These are phyloP conservation scores for Cremastinae sp. DNA, from an alignment of 2,888 invertebrate genomes.

Conservation along the genomic window DNA sequence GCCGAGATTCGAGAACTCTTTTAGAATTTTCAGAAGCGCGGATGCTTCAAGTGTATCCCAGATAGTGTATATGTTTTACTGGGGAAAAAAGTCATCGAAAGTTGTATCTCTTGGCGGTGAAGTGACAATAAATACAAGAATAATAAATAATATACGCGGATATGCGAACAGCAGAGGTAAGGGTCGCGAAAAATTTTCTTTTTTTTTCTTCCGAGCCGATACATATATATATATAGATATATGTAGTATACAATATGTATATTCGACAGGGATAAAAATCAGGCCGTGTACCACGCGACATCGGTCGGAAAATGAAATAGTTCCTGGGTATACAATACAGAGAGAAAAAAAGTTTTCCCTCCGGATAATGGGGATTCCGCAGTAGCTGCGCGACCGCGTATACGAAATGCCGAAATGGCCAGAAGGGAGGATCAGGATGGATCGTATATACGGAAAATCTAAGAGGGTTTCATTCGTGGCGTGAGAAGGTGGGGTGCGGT, in stretches of 20 bases:
- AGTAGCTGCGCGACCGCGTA: slow-evolving; percentile 15
- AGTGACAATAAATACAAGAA: too few species aligned
- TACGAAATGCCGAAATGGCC: slow-evolving; percentile 12
- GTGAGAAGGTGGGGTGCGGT: slow-evolving; percentile 3
- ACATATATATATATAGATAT: too few species aligned
- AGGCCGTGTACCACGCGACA: neutral
- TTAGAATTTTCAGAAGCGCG: neutral
- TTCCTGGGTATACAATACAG: neutral
- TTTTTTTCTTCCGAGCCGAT: too few species aligned
- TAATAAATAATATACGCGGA: too few species aligned
- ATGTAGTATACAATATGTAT: too few species aligned
- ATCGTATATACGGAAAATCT: slow-evolving; percentile 39
- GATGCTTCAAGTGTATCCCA: slow-evolving; percentile 1
- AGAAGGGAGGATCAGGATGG: slow-evolving; percentile 20
- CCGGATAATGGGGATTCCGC: slow-evolving; percentile 16
- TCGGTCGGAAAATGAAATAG: slow-evolving; percentile 17
- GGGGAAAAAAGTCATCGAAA: too few species aligned
- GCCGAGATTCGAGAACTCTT: slow-evolving; percentile 7
- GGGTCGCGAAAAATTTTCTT: too few species aligned
- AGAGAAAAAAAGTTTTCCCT: slow-evolving; percentile 22
- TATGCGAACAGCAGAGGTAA: too few species aligned
- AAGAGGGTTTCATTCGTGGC: slow-evolving; percentile 39
- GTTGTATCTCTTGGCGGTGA: too few species aligned
- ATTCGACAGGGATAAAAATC: neutral
- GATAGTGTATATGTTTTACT: too few species aligned